Percentiles rank a stretch among this genome's conserved stretches.
Conservation (phyloP, 2,888 invertebrate species). For the Cataglyphis rosenhaueri region DNA sequence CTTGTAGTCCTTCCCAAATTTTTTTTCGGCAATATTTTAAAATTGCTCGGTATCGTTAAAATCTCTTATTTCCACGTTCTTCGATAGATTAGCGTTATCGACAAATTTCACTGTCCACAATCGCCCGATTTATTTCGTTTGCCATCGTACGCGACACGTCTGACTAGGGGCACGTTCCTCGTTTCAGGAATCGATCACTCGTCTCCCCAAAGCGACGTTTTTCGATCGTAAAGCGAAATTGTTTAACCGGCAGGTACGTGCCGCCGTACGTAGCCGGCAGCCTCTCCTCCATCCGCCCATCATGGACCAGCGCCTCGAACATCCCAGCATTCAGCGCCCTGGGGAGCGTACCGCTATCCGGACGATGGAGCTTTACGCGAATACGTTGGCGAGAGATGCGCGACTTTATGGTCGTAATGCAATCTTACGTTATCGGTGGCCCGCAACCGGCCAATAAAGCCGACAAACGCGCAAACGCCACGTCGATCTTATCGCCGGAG, state of each 20-base stretch:
- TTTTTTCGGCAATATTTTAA: neutral
- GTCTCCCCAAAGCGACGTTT: constrained; percentile 55
- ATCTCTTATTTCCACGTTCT: neutral
- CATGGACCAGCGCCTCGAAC: constrained; percentile 24
- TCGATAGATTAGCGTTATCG: constrained; percentile 38
- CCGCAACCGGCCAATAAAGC: constrained; percentile 74
- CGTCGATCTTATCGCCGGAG: constrained; percentile 73
- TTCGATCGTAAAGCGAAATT: constrained; percentile 72
- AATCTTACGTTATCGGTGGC: constrained; percentile 76
- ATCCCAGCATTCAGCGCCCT: constrained; percentile 22
- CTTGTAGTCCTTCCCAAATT: neutral
- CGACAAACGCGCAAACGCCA: constrained; percentile 65
- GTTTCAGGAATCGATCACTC: constrained; percentile 55
- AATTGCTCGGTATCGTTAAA: constrained; percentile 8
- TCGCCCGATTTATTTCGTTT: constrained; percentile 40
- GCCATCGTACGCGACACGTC: constrained; percentile 25
- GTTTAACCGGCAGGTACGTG: constrained; percentile 63
- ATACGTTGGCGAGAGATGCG: constrained; percentile 56
- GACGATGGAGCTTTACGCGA: constrained; percentile 45
- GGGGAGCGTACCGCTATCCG: constrained; percentile 38
- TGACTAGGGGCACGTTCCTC: constrained; percentile 41
- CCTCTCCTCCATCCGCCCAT: constrained; percentile 21
- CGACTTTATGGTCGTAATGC: constrained; percentile 74
- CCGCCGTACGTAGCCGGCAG: constrained; percentile 55
- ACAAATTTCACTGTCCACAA: constrained; percentile 41